Evolutionary conservation across 2,888 invertebrate genomes (phyloP).

Genomic region (Spicauda simplicius): DNA sequence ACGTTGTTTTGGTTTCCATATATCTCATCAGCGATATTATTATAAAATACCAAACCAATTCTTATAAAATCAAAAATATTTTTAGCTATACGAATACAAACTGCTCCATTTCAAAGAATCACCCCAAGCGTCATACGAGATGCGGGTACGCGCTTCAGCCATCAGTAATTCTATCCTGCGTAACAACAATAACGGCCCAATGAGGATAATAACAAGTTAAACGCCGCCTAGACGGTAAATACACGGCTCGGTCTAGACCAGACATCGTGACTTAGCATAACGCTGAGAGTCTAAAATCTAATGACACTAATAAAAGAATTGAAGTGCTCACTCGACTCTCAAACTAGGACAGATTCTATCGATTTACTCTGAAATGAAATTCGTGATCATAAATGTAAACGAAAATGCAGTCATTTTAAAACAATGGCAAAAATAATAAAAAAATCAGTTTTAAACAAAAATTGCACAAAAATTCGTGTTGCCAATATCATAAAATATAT

Average conservation of each 20-base stretch:
- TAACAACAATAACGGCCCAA: conserved; percentile 15
- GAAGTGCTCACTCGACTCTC: conserved; percentile 38
- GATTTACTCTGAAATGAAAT: conserved; percentile 24
- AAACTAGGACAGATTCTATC: conserved; percentile 45
- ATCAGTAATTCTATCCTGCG: conserved; percentile 33
- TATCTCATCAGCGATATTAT: too few relatives aligned
- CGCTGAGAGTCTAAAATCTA: not conserved
- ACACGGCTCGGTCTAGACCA: not conserved
- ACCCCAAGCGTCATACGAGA: conserved; percentile 24
- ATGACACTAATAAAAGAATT: conserved; percentile 9
- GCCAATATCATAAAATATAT: too few relatives aligned
- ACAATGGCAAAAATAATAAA: too few relatives aligned
- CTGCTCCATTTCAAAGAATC: too few relatives aligned
- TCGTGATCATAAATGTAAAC: too few relatives aligned
- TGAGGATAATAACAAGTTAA: conserved; percentile 27
- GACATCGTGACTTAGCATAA: conserved; percentile 2
- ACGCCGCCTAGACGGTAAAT: conserved; percentile 8
- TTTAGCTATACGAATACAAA: too few relatives aligned
- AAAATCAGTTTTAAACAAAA: too few relatives aligned
- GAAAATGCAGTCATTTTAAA: too few relatives aligned
- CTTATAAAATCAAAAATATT: too few relatives aligned
- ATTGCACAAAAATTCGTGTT: too few relatives aligned
- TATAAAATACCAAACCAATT: too few relatives aligned
- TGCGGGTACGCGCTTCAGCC: conserved; percentile 28
- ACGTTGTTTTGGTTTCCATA: too few relatives aligned